Evolutionary conservation across 2,113 vertebrate species (phyloP).

Genomic region (Boulengeromyrus knoepffleri): DNA sequence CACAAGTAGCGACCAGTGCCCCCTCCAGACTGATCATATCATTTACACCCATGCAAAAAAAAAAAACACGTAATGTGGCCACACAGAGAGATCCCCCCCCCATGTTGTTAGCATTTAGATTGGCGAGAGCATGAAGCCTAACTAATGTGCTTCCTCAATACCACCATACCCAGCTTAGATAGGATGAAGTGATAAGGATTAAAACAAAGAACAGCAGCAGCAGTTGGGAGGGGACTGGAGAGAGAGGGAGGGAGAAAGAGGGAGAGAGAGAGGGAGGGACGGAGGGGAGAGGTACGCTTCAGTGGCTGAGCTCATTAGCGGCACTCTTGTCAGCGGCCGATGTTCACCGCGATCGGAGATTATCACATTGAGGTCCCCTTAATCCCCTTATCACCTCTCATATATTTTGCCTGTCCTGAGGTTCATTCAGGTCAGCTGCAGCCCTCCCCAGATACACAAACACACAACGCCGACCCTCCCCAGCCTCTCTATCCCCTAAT

Average conservation of each 20-base stretch:
- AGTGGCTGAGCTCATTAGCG: constrained; percentile 91
- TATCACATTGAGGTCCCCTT: constrained; percentile 88
- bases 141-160: constrained; percentile 76
- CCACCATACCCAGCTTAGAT: constrained; percentile 67
- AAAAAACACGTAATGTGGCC: constrained; percentile 26
- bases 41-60: neutral
- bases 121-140: constrained; percentile 73
- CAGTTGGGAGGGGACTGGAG: constrained; percentile 58
- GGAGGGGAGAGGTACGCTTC: constrained; percentile 69
- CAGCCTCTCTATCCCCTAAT: constrained; percentile 68
- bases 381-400: constrained; percentile 45
- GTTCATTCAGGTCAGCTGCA: constrained; percentile 62
- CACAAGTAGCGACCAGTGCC: neutral
- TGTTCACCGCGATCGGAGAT: constrained; percentile 95
- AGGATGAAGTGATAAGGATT: constrained; percentile 73
- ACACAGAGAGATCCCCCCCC: constrained; percentile 25
- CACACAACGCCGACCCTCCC: constrained; percentile 38
- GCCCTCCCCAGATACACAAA: constrained; percentile 34
- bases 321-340: constrained; percentile 76
- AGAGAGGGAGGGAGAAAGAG: constrained; percentile 45
- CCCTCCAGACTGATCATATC: neutral
- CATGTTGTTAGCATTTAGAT: constrained; percentile 99
- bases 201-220: constrained; percentile 69
- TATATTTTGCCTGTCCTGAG: neutral
- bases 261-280: constrained; percentile 36